A percentile compares a stretch with the other conserved stretches of the same genome.
Conservation (phyloP, 2,797 vertebrate species). For the Phaenicophaeus curvirostris region DNA sequence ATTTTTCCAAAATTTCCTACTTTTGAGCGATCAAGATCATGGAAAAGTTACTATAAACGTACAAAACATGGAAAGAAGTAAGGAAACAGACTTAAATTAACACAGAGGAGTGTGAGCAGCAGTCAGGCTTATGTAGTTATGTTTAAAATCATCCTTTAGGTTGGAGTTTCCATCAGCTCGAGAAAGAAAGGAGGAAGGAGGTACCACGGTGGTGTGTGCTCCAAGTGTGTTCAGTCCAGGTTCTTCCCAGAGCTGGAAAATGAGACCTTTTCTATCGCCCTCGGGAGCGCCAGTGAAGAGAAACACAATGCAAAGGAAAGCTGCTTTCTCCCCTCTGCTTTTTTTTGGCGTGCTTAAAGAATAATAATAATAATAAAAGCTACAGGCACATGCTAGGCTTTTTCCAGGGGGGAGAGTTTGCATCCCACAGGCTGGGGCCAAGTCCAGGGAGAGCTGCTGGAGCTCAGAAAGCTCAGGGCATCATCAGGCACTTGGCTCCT, state of each 20-base stretch:
- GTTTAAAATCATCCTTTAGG: not conserved
- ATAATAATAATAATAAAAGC: not conserved
- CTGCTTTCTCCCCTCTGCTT: not conserved
- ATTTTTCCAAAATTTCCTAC: fast-evolving
- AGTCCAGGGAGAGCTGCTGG: not conserved
- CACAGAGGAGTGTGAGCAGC: not conserved
- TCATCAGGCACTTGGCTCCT: fast-evolving
- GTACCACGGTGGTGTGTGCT: not conserved
- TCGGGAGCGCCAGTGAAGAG: not conserved
- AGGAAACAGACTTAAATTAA: not conserved
- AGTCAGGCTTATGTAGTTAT: fast-evolving
- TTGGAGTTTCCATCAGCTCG: not conserved
- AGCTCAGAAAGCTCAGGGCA: not conserved
- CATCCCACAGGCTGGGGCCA: no score
- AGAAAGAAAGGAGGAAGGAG: not conserved
- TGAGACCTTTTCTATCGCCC: not conserved
- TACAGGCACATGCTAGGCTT: fast-evolving
- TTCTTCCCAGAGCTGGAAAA: not conserved
- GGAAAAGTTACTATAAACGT: not conserved
- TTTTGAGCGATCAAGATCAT: not conserved
- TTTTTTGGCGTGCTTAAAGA: not conserved
- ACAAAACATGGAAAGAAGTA: not conserved
- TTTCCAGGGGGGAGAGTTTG: fast-evolving
- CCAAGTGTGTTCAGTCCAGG: fast-evolving
- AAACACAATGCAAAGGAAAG: not conserved